These are phyloP conservation scores for Schizopygopsis malacanthus DNA, from an alignment of 2,797 vertebrate genomes.

Conservation along the genomic window DNA sequence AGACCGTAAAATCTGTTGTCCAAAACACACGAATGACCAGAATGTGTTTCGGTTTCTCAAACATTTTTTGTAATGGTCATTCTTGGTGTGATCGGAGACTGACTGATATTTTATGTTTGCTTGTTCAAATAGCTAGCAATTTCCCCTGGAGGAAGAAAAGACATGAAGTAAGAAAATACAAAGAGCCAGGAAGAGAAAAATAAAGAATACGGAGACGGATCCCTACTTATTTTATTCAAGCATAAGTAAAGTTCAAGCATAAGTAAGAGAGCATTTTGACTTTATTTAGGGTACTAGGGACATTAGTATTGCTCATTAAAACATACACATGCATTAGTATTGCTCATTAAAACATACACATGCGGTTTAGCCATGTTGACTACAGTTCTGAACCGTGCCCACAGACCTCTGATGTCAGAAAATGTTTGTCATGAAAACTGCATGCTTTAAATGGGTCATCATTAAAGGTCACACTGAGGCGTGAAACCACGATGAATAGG, in stretches of 20 bases:
- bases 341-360: slow-evolving; percentile 11
- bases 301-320: no score
- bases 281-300: neutral
- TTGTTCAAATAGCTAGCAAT: neutral
- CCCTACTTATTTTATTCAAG: neutral
- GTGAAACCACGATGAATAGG: neutral
- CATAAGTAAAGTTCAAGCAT: neutral
- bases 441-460: neutral
- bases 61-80: neutral
- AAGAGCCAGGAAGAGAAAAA: neutral
- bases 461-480: neutral
- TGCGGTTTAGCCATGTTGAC: neutral
- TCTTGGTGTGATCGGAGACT: neutral
- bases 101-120: neutral
- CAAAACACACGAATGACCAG: neutral
- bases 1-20: neutral
- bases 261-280: neutral
- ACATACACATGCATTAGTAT: neutral
- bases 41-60: neutral
- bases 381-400: neutral
- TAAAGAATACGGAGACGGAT: neutral
- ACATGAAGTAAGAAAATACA: neutral
- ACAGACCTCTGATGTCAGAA: neutral
- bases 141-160: neutral
- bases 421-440: neutral